Evolutionary conservation across 2,888 invertebrate genomes (phyloP).

Genomic region (Apoda limacodes): DNA sequence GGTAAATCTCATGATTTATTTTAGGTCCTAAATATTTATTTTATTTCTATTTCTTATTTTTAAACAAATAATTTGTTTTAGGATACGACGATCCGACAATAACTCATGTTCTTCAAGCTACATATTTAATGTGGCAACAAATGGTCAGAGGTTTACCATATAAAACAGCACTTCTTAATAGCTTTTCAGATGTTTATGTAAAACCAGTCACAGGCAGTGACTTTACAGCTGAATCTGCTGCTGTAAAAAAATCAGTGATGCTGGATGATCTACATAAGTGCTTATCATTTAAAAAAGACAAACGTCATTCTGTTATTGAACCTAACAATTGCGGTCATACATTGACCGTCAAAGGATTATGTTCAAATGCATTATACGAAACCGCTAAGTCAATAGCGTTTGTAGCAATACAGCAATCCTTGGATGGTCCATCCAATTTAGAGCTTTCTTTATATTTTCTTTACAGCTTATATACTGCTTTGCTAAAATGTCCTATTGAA

Average conservation of each 20-base stretch:
- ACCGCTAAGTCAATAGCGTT: conserved; percentile 67
- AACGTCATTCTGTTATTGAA: conserved; percentile 11
- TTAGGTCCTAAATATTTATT: too few species aligned
- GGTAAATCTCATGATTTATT: conserved; percentile 31
- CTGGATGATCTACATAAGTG: conserved; percentile 35
- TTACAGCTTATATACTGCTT: conserved; percentile 33
- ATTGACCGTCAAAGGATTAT: conserved; percentile 52
- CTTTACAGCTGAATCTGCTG: conserved; percentile 44
- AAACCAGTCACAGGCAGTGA: conserved; percentile 62
- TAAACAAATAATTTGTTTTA: too few species aligned
- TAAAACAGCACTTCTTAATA: conserved; percentile 65
- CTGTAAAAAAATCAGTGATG: conserved; percentile 60
- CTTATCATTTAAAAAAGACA: conserved; percentile 21
- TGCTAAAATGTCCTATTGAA: conserved; percentile 36
- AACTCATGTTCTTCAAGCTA: conserved; percentile 74
- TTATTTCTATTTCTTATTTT: too few species aligned
- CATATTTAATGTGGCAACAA: conserved; percentile 74
- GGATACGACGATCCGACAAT: conserved; percentile 72
- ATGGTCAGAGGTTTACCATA: conserved; percentile 69
- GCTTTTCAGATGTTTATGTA: conserved; percentile 76
- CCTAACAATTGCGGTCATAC: conserved; percentile 36
- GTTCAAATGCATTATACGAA: conserved; percentile 59
- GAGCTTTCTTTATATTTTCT: conserved; percentile 22
- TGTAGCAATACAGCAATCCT: conserved; percentile 32
- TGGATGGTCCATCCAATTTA: conserved; percentile 8